These are phyloP conservation scores for Chorisops tibialis DNA, from an alignment of 2,888 invertebrate genomes.

Conservation along the genomic window DNA sequence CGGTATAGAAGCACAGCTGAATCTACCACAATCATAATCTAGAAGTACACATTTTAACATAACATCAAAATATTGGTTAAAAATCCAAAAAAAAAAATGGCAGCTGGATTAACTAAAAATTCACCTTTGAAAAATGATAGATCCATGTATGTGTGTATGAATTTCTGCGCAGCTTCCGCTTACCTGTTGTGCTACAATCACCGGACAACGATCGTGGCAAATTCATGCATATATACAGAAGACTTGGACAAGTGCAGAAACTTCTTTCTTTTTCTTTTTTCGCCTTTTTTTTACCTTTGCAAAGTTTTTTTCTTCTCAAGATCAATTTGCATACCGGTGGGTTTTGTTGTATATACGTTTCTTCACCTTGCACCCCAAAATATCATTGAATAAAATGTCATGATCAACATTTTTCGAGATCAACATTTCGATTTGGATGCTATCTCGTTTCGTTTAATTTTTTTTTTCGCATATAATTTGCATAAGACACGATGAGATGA, in stretches of 20 bases:
- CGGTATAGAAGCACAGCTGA: too few relatives aligned
- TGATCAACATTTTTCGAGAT: not conserved
- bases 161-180: conserved; percentile 22
- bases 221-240: conserved; percentile 10
- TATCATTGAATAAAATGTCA: conserved; percentile 17
- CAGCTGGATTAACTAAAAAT: too few relatives aligned
- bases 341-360: conserved; percentile 6
- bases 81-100: too few relatives aligned
- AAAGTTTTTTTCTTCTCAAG: not conserved
- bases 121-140: too few relatives aligned
- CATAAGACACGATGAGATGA: too few relatives aligned
- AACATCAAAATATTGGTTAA: too few relatives aligned
- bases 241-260: conserved; percentile 17
- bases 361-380: conserved; percentile 24
- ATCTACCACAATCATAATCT: too few relatives aligned
- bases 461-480: too few relatives aligned
- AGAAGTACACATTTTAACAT: too few relatives aligned
- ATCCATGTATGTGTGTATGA: conserved; percentile 1
- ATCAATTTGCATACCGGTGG: conserved; percentile 20
- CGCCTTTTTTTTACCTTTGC: not conserved
- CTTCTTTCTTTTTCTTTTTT: not conserved
- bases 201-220: conserved; percentile 21
- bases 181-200: conserved; percentile 24
- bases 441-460: too few relatives aligned
- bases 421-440: too few relatives aligned